These are phyloP conservation scores for Phalacrocorax pelagicus DNA, from an alignment of 2,113 vertebrate species.

Conservation along the genomic window DNA sequence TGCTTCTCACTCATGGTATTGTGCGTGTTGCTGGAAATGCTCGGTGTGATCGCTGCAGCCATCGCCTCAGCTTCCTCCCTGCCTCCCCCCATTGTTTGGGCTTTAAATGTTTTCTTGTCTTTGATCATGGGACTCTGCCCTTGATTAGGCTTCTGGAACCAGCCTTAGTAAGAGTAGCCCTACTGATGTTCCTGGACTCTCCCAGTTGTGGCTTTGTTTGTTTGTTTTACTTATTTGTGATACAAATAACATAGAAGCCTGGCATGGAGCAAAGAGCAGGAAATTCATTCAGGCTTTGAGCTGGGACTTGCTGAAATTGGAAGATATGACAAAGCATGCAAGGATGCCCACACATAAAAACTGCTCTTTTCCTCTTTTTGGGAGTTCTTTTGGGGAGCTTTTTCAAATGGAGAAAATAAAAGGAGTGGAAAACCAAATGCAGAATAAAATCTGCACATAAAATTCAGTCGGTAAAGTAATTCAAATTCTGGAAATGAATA, in stretches of 20 bases:
- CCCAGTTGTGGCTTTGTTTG: conserved; percentile 4
- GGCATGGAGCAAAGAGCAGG: conserved; percentile 62
- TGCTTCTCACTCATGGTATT: neutral
- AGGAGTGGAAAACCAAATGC: neutral
- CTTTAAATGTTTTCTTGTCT: conserved; percentile 5
- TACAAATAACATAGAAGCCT: conserved; percentile 42
- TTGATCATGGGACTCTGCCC: neutral
- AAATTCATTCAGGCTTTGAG: conserved; percentile 56
- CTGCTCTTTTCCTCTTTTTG: neutral
- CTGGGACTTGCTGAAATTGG: conserved; percentile 14
- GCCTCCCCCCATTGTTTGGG: neutral
- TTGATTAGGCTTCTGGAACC: conserved; percentile 5
- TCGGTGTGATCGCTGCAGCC: neutral
- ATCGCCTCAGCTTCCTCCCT: neutral
- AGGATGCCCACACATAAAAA: neutral
- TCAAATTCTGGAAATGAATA: neutral
- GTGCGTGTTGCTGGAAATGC: neutral
- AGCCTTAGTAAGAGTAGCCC: neutral
- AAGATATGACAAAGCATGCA: conserved; percentile 17
- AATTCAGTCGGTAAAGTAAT: neutral
- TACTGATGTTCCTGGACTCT: neutral
- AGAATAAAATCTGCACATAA: neutral
- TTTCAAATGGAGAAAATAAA: neutral
- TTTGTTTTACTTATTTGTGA: conserved; percentile 43
- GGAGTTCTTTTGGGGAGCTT: neutral